Conservation (phyloP, 2,113 vertebrate genomes). For the Cynoglossus semilaevis region DNA sequence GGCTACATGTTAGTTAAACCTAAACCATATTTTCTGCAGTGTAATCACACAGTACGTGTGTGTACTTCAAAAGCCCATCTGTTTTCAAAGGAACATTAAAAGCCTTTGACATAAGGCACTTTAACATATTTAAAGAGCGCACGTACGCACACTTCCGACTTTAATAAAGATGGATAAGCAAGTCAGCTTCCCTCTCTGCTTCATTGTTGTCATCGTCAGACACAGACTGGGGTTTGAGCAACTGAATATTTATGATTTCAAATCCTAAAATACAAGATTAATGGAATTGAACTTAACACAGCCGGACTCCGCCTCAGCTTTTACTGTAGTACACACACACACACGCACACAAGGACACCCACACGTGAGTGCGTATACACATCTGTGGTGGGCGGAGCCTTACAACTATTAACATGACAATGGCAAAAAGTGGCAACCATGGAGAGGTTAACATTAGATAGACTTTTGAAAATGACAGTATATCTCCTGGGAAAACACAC, state of each 20-base stretch:
- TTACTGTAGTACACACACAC: conserved; percentile 22
- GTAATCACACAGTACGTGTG: too few species aligned
- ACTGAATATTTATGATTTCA: background rate
- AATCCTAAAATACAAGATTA: conserved; percentile 2
- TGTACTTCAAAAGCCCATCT: too few species aligned
- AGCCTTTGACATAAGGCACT: too few species aligned
- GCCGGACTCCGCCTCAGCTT: background rate
- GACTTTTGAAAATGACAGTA: conserved; percentile 64
- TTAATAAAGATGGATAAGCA: too few species aligned
- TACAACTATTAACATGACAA: conserved; percentile 72
- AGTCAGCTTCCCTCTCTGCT: background rate
- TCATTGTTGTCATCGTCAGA: background rate
- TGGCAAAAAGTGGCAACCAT: conserved; percentile 60
- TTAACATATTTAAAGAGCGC: too few species aligned
- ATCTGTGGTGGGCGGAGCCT: conserved; percentile 61
- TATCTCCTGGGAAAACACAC: conserved; percentile 59
- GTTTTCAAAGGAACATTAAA: too few species aligned
- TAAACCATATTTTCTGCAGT: too few species aligned
- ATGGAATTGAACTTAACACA: conserved; percentile 22
- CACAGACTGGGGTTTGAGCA: background rate
- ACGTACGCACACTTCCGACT: too few species aligned
- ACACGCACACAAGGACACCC: conserved; percentile 6
- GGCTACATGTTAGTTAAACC: too few species aligned
- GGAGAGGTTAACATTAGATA: conserved; percentile 75
- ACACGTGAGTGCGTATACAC: too few species aligned